Evolutionary conservation across 35 echinoderm and acorn worm genomes (phyloP), one percentile per base, ranked within the genome.

Genomic region (Apostichopus japonicus): DNA sequence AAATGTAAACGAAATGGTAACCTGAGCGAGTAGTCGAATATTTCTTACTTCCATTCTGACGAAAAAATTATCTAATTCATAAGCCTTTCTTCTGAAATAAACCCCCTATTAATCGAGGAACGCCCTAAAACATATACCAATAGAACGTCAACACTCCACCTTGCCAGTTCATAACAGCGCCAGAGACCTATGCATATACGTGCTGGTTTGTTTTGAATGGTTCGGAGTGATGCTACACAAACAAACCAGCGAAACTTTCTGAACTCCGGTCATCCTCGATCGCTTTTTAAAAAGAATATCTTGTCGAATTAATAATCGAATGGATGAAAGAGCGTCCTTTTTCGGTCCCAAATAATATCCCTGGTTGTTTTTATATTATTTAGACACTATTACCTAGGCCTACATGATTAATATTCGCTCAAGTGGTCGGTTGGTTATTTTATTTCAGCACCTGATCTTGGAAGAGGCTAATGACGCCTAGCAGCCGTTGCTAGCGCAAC

Each of bases 401-500:
- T 79, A 59, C 23, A 91, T 61, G 90, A 79, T 91, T 91, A 79
- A 78, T 91, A 78, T 56, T 91, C 55, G 5, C 53, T 54, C 53
- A 22, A 79, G 17, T 91, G 54, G 71, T 56, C 14, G 90, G 78
- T 55, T 54, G 77, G 54, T 56, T 52, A 53, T 8, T 78, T 78
- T 78, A 61, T 9, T 78, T 67, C 52, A 23, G 10, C 90, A 91
- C 90, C 22, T 52, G 90, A 53, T 77, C 90, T 52, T 91, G 90
- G 71, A 78, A 77, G 90, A 91, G 90, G 23, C 90, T 77, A 91
- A 91, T 91, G 90, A 91, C 90, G 90, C 90, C 76, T 72, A 79
- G 61, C 90, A 58, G 77, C 73, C 90, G 90, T 91, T 91, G 90
- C 90, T 91, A 91, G 90, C 90, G 90, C 76, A 91, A 91, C 90